These are phyloP conservation scores for Cosmia pyralina DNA, from an alignment of 2,888 invertebrate genomes.

Conservation along the genomic window DNA sequence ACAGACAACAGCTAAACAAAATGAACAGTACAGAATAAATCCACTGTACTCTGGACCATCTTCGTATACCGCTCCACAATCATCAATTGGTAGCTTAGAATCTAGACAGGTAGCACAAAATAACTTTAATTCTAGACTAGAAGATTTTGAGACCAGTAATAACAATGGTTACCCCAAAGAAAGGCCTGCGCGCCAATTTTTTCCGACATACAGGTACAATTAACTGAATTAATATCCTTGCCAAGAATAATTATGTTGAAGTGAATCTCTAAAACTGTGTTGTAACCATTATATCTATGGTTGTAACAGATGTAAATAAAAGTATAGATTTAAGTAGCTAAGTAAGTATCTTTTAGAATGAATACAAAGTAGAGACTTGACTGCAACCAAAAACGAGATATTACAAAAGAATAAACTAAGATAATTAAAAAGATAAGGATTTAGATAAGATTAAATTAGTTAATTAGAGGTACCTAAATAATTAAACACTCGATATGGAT, in stretches of 20 bases:
- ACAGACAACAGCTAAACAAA: constrained; percentile 70
- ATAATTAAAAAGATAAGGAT: neutral
- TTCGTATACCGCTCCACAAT: constrained; percentile 85
- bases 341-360: neutral
- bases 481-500: neutral
- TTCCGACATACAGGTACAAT: constrained; percentile 63
- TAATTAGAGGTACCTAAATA: neutral
- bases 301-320: constrained; percentile 44
- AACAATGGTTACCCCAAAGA: constrained; percentile 78
- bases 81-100: constrained; percentile 81
- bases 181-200: constrained; percentile 76
- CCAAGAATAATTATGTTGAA: neutral
- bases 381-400: constrained; percentile 49
- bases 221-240: constrained; percentile 12
- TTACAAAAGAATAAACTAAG: constrained; percentile 1
- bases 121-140: constrained; percentile 78
- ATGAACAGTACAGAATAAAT: constrained; percentile 68
- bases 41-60: constrained; percentile 83
- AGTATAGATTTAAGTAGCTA: constrained; percentile 19
- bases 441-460: neutral
- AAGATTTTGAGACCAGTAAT: constrained; percentile 78
- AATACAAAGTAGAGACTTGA: constrained; percentile 31
- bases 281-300: too few species aligned
- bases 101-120: constrained; percentile 67
- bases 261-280: neutral